A percentile compares a stretch with the other conserved stretches of the same genome.
phyloP scores from a whole-genome alignment of 2,888 invertebrate genomes.

The Actias luna region DNA sequence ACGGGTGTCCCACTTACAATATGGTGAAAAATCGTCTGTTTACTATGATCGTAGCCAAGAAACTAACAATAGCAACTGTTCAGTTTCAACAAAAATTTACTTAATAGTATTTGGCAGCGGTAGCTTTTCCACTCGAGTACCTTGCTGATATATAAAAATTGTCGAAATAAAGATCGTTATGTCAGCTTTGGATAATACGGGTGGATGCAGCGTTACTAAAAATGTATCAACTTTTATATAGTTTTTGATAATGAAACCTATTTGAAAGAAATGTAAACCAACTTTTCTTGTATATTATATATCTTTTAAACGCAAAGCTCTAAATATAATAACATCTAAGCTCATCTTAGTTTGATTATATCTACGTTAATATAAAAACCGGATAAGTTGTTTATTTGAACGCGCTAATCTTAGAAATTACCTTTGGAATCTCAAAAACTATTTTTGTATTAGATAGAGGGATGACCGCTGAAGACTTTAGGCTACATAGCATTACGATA shows the following conservation, averaged over 20 bases:
- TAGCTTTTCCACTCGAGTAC: slow-evolving; percentile 36
- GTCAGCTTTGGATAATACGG: background rate
- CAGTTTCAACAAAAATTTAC: slow-evolving; percentile 52
- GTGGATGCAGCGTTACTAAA: background rate
- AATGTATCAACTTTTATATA: background rate
- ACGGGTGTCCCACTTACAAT: slow-evolving; percentile 38
- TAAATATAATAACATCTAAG: no score
- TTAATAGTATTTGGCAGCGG: slow-evolving; percentile 61
- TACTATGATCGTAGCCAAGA: slow-evolving; percentile 52
- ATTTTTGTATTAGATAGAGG: no score
- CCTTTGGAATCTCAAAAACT: no score
- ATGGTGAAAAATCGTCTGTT: slow-evolving; percentile 49
- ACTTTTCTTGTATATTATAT: no score
- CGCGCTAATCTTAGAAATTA: no score
- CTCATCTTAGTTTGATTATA: no score
- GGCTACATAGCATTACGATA: no score
- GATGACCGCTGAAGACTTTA: no score
- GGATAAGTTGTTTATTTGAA: no score
- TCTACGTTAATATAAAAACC: no score
- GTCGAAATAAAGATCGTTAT: slow-evolving; percentile 30
- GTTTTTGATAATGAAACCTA: background rate
- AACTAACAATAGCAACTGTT: slow-evolving; percentile 52
- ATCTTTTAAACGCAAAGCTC: no score
- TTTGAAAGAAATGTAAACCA: background rate
- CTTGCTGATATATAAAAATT: slow-evolving; percentile 38